phyloP scores from a whole-genome alignment of 2,888 invertebrate species.

The Spodoptera littoralis region DNA sequence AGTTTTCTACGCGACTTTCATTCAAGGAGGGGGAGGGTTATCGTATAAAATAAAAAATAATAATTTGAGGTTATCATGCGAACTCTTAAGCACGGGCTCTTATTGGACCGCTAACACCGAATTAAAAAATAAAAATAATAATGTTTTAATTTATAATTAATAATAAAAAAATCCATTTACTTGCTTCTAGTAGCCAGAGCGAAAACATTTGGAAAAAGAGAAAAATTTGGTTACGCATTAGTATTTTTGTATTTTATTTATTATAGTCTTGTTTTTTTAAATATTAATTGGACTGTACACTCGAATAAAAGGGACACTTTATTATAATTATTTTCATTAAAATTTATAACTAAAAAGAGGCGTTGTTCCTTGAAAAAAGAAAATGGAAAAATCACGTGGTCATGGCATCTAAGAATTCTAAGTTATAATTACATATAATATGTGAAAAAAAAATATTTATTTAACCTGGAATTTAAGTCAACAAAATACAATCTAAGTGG shows the following conservation, averaged over 20 bases:
- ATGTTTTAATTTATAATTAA: conserved; percentile 29
- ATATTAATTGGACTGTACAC: conserved; percentile 37
- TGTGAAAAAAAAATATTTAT: not conserved
- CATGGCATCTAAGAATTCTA: conserved; percentile 19
- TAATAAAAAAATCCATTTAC: conserved; percentile 77
- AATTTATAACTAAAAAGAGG: conserved; percentile 22
- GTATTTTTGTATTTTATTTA: conserved; percentile 61
- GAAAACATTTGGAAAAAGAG: conserved; percentile 80
- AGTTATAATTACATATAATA: no score
- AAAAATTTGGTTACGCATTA: conserved; percentile 72
- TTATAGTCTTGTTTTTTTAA: conserved; percentile 50
- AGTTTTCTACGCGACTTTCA: conserved; percentile 78
- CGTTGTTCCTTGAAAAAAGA: conserved; percentile 34
- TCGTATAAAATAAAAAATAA: conserved; percentile 54
- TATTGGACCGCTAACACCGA: conserved; percentile 80
- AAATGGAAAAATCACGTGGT: conserved; percentile 9
- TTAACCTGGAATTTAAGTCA: not conserved
- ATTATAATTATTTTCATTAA: conserved; percentile 10
- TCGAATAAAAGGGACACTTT: conserved; percentile 23
- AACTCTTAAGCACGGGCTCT: conserved; percentile 76
- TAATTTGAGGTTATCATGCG: conserved; percentile 72
- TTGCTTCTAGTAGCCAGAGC: conserved; percentile 89
- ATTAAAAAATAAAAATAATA: conserved; percentile 51
- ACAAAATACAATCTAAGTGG: conserved; percentile 7
- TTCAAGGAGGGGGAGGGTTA: conserved; percentile 74